These are phyloP conservation scores for Odobenus rosmarus DNA, from an alignment of 2,113 vertebrate genomes.

Conservation along the genomic window DNA sequence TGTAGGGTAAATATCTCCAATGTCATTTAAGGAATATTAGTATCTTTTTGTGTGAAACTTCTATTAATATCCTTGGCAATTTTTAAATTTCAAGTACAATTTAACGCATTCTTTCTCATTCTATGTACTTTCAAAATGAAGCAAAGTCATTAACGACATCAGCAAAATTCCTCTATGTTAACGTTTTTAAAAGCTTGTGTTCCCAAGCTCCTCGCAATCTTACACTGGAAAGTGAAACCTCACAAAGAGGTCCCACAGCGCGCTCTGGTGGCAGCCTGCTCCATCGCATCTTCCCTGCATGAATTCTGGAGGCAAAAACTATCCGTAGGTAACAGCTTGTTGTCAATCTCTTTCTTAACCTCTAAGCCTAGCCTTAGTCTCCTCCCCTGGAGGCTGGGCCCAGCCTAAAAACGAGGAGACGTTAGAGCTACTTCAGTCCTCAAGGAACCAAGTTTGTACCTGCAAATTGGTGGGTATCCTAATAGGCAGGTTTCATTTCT, in stretches of 20 bases:
- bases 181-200: background rate
- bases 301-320: background rate
- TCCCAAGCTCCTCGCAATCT: background rate
- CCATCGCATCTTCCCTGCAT: background rate
- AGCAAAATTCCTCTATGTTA: constrained; percentile 21
- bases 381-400: accelerated
- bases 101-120: background rate
- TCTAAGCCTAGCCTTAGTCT: background rate
- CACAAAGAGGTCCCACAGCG: constrained; percentile 56
- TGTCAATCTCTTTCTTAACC: accelerated
- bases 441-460: background rate
- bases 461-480: background rate
- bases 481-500: background rate
- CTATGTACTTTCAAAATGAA: constrained; percentile 28
- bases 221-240: background rate
- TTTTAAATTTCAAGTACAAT: background rate
- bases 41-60: background rate
- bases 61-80: background rate
- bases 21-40: background rate
- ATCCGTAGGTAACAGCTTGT: too few relatives aligned
- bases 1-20: background rate
- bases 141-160: constrained; percentile 17
- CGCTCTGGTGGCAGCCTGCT: constrained; percentile 55
- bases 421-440: background rate
- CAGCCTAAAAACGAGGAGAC: background rate